These are phyloP conservation scores for Corvus moneduloides DNA, from an alignment of 2,113 vertebrate species.

Conservation along the genomic window DNA sequence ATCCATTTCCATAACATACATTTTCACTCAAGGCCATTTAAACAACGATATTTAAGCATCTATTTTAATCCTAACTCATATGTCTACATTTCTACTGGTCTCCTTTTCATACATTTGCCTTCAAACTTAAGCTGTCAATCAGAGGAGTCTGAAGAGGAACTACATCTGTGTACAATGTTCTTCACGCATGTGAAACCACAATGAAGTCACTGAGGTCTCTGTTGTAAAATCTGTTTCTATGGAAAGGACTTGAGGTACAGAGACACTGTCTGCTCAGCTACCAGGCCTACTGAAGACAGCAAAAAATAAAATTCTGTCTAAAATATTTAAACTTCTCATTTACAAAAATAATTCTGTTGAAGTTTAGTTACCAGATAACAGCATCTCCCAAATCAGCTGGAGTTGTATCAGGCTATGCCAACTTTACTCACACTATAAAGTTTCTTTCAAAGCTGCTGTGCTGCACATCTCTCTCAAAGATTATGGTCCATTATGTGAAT, in stretches of 20 bases:
- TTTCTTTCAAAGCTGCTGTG: background rate
- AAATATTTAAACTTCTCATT: background rate
- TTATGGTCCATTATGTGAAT: background rate
- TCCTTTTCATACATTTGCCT: background rate
- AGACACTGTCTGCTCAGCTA: background rate
- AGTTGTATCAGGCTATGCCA: background rate
- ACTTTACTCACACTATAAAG: background rate
- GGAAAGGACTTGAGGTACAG: background rate
- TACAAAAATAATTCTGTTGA: background rate
- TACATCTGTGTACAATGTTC: background rate
- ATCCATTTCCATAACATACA: background rate
- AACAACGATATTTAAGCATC: background rate
- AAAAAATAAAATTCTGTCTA: background rate
- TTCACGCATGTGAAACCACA: background rate
- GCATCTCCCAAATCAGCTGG: background rate
- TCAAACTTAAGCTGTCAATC: background rate
- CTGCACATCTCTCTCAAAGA: background rate
- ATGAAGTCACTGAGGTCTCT: constrained; percentile 22
- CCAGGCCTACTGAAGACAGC: background rate
- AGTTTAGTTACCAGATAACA: background rate
- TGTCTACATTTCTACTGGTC: background rate
- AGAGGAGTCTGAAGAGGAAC: background rate
- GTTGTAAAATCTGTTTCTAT: background rate
- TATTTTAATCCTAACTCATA: background rate
- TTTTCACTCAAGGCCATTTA: background rate